Evolutionary conservation across 2,797 vertebrate genomes (phyloP), one percentile per base, ranked within the genome.

Genomic region (Parambassis ranga): DNA sequence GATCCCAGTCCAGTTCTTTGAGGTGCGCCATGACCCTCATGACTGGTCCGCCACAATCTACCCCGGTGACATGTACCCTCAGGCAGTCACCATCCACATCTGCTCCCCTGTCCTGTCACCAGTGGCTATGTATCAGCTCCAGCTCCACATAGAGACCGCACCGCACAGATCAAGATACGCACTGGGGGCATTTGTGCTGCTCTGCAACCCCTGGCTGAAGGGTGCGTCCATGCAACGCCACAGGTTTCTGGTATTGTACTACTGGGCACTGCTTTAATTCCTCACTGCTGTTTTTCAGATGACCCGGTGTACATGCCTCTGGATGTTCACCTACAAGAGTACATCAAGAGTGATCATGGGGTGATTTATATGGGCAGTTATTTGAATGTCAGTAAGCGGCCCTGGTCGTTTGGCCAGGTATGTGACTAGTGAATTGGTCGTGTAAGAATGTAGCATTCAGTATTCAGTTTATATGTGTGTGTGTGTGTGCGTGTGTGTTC

Each of bases 341-440:
- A 91, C 9, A 6, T 91, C 32, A 86, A 70, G 57, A 89, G 56
- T 36, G 90, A 91, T 23, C 79, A 76, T 24, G 88, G 89, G 7
- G 0, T 85, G 58, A 14, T 90, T 16, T 90, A 58, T 44, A 82
- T 77, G 65, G 86, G 89, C 15, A 85, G 74, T 0, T 6, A 30
- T 41, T 16, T 22, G 3, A 89, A 86, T 16, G 22, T 86, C 6
- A 10, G n/a, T 1, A 23, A 20, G 11, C 61, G 58, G 3, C 86
- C 83, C 27, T 91, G 90, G 89, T 75, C 51, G 0, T 91, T 85
- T 47, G 84, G 85, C 51, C 88, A 89, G 86, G 89, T 90, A 55
- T 11, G 80, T 51, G 3, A 58, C 15, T 27, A 6, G 0, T 50
- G 13, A 33, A 50, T 15, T 1, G 15, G n/a, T 14, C 2, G 7